Evolutionary conservation across 2,888 invertebrate species (phyloP).

Genomic region (Stenodera caucasica): DNA sequence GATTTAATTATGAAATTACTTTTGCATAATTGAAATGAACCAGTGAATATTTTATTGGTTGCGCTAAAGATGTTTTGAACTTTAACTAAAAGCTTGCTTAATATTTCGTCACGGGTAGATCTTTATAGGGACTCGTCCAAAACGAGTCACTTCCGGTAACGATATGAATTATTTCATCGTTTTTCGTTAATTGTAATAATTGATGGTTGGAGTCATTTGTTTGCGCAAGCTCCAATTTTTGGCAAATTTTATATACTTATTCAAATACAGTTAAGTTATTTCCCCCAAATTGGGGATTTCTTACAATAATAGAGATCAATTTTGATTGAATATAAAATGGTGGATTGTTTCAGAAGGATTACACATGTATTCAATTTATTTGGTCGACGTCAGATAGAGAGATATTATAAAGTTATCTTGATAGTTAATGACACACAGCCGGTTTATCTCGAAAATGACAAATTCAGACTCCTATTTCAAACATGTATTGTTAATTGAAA

Average conservation of each 20-base stretch:
- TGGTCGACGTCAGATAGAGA: conserved; percentile 18
- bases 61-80: conserved; percentile 39
- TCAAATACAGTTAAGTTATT: no score
- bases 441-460: conserved; percentile 35
- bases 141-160: conserved; percentile 24
- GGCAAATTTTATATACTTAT: no score
- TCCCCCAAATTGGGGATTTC: no score
- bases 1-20: conserved; percentile 39
- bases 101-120: conserved; percentile 19
- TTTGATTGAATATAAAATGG: no score
- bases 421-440: conserved; percentile 23
- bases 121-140: conserved; percentile 25
- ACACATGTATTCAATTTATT: conserved; percentile 22
- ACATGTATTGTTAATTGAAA: conserved; percentile 44
- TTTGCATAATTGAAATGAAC: conserved; percentile 39
- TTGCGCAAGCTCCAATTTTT: no score
- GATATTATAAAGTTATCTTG: conserved; percentile 24
- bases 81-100: conserved; percentile 27
- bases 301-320: no score
- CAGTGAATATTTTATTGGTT: conserved; percentile 39
- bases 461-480: conserved; percentile 32
- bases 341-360: conserved; percentile 9
- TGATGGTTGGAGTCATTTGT: no score
- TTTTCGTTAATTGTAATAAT: no score
- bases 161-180: no score